Evolutionary conservation across 2,888 invertebrate species (phyloP).

Genomic region (Drosophila picticornis): DNA sequence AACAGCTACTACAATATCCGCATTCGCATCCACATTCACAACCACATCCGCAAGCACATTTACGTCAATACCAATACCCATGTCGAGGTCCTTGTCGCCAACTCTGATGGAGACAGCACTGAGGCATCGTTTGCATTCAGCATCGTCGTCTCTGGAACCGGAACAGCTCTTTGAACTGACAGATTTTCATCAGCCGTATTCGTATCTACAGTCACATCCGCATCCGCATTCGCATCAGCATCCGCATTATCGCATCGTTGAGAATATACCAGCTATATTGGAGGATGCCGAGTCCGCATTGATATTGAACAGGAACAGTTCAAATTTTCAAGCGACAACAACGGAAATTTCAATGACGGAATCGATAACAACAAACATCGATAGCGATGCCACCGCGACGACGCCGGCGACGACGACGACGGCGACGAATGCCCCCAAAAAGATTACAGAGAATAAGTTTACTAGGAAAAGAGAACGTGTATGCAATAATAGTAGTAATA

Average conservation of each 20-base stretch:
- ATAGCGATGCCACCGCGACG: slow-evolving; percentile 12
- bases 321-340: slow-evolving; percentile 52
- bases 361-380: slow-evolving; percentile 20
- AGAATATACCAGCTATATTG: slow-evolving; percentile 70
- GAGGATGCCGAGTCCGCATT: slow-evolving; percentile 72
- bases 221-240: slow-evolving; percentile 30
- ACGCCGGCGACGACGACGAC: slow-evolving; percentile 20
- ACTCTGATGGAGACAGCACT: slow-evolving; percentile 54
- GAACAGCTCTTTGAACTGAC: slow-evolving; percentile 38
- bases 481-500: slow-evolving; percentile 84
- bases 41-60: slow-evolving; percentile 30
- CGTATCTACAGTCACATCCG: slow-evolving; percentile 35
- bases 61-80: slow-evolving; percentile 45
- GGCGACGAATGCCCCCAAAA: slow-evolving; percentile 60
- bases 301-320: slow-evolving; percentile 50
- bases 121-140: slow-evolving; percentile 62
- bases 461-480: slow-evolving; percentile 85
- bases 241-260: slow-evolving; percentile 42
- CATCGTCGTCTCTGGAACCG: slow-evolving; percentile 33
- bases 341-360: neutral
- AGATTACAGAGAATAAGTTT: slow-evolving; percentile 83
- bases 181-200: slow-evolving; percentile 44
- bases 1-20: slow-evolving; percentile 27
- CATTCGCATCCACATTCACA: slow-evolving; percentile 15
- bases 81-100: slow-evolving; percentile 54